Conservation (phyloP, 2,888 invertebrate genomes). For the Adelphocoris suturalis region DNA sequence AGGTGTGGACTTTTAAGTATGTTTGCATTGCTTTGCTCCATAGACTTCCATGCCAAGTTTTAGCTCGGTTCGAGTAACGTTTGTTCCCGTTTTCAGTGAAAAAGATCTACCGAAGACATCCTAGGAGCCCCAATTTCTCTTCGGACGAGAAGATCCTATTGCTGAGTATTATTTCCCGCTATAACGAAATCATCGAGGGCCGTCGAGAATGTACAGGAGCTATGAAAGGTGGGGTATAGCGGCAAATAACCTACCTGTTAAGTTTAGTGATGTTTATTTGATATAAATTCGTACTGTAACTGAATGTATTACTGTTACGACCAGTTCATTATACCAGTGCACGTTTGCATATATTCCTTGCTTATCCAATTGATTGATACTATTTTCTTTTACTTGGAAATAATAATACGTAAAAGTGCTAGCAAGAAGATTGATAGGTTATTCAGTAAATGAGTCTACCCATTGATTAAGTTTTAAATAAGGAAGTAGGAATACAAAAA, state of each 20-base stretch:
- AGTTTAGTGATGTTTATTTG: too few species aligned
- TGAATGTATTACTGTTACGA: too few species aligned
- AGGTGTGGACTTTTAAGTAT: neutral
- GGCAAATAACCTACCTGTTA: too few species aligned
- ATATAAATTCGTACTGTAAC: too few species aligned
- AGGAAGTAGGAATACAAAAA: too few species aligned
- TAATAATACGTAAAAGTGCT: too few species aligned
- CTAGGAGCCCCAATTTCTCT: conserved; percentile 47
- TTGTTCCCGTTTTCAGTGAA: conserved; percentile 8
- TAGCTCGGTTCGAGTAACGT: neutral
- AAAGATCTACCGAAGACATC: conserved; percentile 34
- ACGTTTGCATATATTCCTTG: too few species aligned
- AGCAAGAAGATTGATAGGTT: too few species aligned
- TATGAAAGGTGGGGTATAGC: neutral
- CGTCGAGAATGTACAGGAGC: conserved; percentile 28
- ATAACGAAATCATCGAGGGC: conserved; percentile 59
- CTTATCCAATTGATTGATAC: too few species aligned
- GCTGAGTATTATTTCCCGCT: conserved; percentile 38
- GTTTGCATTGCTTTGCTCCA: neutral
- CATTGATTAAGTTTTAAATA: too few species aligned
- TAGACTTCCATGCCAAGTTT: neutral
- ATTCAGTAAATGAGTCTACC: too few species aligned
- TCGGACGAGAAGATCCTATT: conserved; percentile 31
- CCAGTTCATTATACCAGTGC: too few species aligned
- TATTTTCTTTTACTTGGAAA: neutral